Conservation (phyloP, 2,797 vertebrate species). For the Coilia nasus region DNA sequence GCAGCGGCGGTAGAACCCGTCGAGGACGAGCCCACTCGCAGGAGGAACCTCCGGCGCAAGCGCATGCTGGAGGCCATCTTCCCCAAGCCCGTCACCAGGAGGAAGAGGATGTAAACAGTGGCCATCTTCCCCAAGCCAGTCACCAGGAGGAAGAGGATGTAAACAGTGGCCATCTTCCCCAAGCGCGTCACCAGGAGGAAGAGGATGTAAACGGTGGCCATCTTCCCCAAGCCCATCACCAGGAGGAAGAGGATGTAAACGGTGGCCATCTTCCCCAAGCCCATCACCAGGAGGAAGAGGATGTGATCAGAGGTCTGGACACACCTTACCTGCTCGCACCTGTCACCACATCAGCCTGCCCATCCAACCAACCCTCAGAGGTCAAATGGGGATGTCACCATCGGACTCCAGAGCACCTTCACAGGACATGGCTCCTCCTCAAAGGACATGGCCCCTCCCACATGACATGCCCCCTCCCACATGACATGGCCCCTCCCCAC, state of each 20-base stretch:
- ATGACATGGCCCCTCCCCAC: no score
- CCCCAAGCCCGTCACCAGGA: constrained; percentile 87
- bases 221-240: constrained; percentile 88
- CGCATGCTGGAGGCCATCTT: constrained; percentile 82
- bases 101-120: constrained; percentile 84
- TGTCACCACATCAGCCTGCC: background rate
- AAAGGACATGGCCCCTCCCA: background rate
- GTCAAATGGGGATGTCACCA: background rate
- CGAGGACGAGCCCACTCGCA: constrained; percentile 51
- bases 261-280: background rate
- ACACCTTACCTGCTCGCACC: background rate
- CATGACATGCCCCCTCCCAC: no score
- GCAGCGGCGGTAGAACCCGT: background rate
- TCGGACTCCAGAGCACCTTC: background rate
- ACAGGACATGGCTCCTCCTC: background rate
- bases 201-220: constrained; percentile 74
- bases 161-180: constrained; percentile 70
- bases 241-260: constrained; percentile 88
- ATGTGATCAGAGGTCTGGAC: no score
- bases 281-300: constrained; percentile 87
- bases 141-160: constrained; percentile 84
- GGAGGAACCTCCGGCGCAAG: constrained; percentile 77
- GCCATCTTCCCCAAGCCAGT: constrained; percentile 83
- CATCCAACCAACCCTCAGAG: background rate
- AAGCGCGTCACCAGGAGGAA: constrained; percentile 90